phyloP scores from a whole-genome alignment of 2,888 invertebrate species.

The Brassicogethes aeneus region DNA sequence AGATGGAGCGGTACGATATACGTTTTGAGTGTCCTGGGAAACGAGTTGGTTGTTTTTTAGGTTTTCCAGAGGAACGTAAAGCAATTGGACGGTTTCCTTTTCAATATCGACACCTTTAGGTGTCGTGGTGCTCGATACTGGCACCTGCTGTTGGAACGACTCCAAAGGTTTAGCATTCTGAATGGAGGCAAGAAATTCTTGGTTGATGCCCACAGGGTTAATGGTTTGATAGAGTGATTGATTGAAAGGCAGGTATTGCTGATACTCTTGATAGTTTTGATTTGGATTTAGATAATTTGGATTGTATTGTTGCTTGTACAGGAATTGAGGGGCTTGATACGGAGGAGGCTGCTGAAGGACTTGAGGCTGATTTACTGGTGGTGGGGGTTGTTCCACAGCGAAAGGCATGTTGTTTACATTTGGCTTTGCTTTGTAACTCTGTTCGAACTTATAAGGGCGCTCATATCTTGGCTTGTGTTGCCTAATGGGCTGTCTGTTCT shows the following conservation, averaged over 20 bases:
- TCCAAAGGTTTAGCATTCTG: constrained; percentile 7
- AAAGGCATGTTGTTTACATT: constrained; percentile 14
- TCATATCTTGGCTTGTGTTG: constrained; percentile 7
- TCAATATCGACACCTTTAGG: constrained; percentile 15
- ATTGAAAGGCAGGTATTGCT: constrained; percentile 22
- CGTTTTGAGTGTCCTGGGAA: constrained; percentile 40
- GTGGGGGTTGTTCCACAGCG: constrained; percentile 16
- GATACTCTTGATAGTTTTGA: constrained; percentile 5
- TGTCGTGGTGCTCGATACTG: constrained; percentile 6
- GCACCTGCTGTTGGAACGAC: background rate
- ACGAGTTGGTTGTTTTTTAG: constrained; percentile 41
- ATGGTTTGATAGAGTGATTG: constrained; percentile 19
- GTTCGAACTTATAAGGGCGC: constrained; percentile 28
- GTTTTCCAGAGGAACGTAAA: constrained; percentile 71
- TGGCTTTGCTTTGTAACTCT: constrained; percentile 13
- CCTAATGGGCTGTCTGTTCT: constrained; percentile 11
- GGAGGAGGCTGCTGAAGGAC: constrained; percentile 10
- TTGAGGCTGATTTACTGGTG: constrained; percentile 6
- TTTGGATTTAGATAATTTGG: constrained; percentile 3
- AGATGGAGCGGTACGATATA: constrained; percentile 39
- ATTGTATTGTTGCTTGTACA: constrained; percentile 9
- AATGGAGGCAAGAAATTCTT: constrained; percentile 20
- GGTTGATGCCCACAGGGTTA: constrained; percentile 20
- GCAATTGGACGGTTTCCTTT: constrained; percentile 61
- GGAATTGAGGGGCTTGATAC: constrained; percentile 24